These are phyloP conservation scores for Drosophila mimica DNA, from an alignment of 2,888 invertebrate species.

Conservation along the genomic window DNA sequence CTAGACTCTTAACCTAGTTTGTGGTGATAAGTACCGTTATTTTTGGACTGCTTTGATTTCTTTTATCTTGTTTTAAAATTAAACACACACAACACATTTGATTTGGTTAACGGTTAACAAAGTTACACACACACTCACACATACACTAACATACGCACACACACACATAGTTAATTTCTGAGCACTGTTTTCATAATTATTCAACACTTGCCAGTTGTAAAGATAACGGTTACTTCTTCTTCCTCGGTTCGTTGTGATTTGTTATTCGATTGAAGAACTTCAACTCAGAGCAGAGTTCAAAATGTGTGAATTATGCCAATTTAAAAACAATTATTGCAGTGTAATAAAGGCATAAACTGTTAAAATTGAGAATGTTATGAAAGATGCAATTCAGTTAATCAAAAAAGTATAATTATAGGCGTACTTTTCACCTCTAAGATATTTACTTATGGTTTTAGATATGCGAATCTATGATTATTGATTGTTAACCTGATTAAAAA, in stretches of 20 bases:
- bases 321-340: background rate
- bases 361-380: background rate
- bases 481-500: background rate
- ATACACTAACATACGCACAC: constrained; percentile 4
- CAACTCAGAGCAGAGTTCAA: background rate
- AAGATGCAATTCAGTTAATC: background rate
- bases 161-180: constrained; percentile 35
- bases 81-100: constrained; percentile 45
- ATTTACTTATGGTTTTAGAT: background rate
- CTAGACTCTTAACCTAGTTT: constrained; percentile 9
- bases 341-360: background rate
- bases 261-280: background rate
- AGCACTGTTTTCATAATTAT: constrained; percentile 62
- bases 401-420: background rate
- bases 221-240: constrained; percentile 30
- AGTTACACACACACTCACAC: constrained; percentile 1
- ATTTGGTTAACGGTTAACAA: constrained; percentile 26
- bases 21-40: constrained; percentile 50
- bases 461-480: background rate
- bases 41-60: constrained; percentile 36
- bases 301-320: background rate
- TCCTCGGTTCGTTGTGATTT: constrained; percentile 33
- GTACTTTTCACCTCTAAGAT: background rate
- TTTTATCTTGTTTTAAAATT: constrained; percentile 74
- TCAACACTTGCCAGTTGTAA: constrained; percentile 30